Evolutionary conservation across 53 echinoderm and acorn worm species (phyloP), one percentile per base, ranked within the genome.

Genomic region (Astropecten irregularis): DNA sequence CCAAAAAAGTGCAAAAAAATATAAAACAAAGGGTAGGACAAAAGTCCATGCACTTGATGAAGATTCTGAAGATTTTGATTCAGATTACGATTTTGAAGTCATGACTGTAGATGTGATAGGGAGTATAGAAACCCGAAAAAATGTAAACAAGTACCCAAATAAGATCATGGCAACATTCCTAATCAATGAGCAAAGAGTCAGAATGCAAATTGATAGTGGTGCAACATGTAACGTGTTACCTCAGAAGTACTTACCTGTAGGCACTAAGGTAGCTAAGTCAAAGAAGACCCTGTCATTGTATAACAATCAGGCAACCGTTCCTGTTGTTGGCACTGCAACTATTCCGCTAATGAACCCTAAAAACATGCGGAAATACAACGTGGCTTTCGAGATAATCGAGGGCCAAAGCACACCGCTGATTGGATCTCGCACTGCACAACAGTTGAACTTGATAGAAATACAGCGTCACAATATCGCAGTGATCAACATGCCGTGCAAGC

Each of bases 121-220:
- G 9, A 47, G 16, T 1, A 39, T 53, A 20, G 37, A 73, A 49
- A 48, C 32, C 16, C 33, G 29, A 2, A 32, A 73, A 9, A 0
- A 3, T 40, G 34, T 29, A 71, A 71, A 71, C 26, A 47, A 71
- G 47, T 71, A 4, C 49, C 71, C 48, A 1, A 71, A 16, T 15
- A n/a, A n/a, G n/a, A n/a, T n/a, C n/a, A n/a, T n/a, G n/a, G n/a
- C n/a, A n/a, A n/a, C n/a, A n/a, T n/a, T n/a, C n/a, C n/a, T n/a
- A 53, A 55, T 53, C 36, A 54, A 76, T 50, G 76, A 37, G 54
- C 57, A 56, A 48, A 54, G 19, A 29, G 44, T 71, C 19, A 67
- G 13, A 16, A 84, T 84, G 58, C 84, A 84, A 60, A 61, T 71
- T 29, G 84, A 84, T 33, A 59, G 71, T 71, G 84, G 71, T 25